Percentiles rank a stretch among this genome's conserved stretches.
Evolutionary conservation across 2,888 invertebrate species (phyloP).

Genomic region (Callyntrura guangdongensis): DNA sequence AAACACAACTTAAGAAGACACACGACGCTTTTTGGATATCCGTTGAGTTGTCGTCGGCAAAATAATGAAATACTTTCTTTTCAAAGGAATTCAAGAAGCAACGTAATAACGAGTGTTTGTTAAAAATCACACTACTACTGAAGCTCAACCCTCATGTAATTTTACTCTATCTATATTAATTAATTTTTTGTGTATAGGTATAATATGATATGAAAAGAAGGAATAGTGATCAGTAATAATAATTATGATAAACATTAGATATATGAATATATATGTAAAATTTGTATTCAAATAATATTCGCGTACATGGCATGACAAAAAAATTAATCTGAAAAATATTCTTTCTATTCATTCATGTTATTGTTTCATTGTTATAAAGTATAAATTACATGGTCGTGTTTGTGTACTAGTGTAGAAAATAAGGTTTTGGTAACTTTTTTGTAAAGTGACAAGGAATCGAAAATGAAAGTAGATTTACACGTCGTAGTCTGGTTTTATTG

Average conservation of each 20-base stretch:
- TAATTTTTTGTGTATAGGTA: conserved; percentile 54
- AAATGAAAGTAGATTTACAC: neutral
- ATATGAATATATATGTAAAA: neutral
- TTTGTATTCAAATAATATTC: conserved; percentile 19
- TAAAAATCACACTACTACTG: conserved; percentile 75
- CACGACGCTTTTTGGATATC: conserved; percentile 64
- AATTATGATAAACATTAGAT: neutral
- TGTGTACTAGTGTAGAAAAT: neutral
- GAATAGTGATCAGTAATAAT: conserved; percentile 69
- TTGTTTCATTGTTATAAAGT: conserved; percentile 45
- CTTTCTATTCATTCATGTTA: neutral
- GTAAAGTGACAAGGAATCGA: neutral
- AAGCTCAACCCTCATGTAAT: conserved; percentile 81
- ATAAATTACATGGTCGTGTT: neutral
- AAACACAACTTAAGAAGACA: conserved; percentile 64
- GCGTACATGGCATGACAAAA: neutral
- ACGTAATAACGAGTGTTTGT: conserved; percentile 49
- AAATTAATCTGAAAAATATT: conserved; percentile 15
- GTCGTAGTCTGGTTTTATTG: conserved; percentile 36
- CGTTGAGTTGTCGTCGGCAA: conserved; percentile 50
- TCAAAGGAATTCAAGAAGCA: conserved; percentile 18
- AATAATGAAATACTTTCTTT: conserved; percentile 29
- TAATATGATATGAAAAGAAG: conserved; percentile 25
- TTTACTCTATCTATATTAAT: conserved; percentile 68
- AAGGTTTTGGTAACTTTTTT: neutral